A percentile compares a stretch with the other conserved stretches of the same genome.
Conservation (phyloP, 53 echinoderm and acorn worm species). For the Holothuria scabra region DNA sequence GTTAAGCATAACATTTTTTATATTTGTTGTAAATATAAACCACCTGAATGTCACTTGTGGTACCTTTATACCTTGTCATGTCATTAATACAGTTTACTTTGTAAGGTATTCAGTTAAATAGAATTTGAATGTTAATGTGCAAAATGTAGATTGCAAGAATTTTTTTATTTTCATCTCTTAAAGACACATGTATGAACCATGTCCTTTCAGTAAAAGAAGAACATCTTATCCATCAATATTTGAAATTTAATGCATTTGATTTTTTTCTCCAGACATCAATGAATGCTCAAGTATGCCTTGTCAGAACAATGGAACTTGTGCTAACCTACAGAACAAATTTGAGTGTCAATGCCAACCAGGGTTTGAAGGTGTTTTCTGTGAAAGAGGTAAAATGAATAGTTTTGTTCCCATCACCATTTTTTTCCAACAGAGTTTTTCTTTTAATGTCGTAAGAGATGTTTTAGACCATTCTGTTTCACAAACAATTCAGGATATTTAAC, state of each 20-base stretch:
- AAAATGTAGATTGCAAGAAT: too few species aligned
- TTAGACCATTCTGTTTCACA: too few species aligned
- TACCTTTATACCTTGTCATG: too few species aligned
- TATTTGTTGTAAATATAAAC: too few species aligned
- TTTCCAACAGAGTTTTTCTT: not conserved
- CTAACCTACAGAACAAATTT: constrained; percentile 42
- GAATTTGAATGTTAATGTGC: too few species aligned
- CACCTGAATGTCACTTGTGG: too few species aligned
- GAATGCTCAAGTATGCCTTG: constrained; percentile 62
- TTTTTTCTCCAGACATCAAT: constrained; percentile 46
- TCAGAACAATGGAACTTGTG: constrained; percentile 58
- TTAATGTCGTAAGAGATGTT: too few species aligned
- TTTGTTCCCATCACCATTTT: not conserved
- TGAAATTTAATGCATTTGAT: not conserved
- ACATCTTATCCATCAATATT: not conserved
- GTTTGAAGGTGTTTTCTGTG: constrained; percentile 48
- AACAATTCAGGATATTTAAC: too few species aligned
- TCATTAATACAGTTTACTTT: too few species aligned
- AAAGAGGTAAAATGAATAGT: constrained; percentile 15
- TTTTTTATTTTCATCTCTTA: too few species aligned
- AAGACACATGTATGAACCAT: not conserved
- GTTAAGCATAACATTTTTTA: too few species aligned
- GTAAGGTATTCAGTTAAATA: too few species aligned
- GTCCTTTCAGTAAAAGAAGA: not conserved
- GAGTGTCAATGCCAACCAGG: constrained; percentile 50